These are phyloP conservation scores for Dendrolimus houi DNA, from an alignment of 2,888 invertebrate species.

Conservation along the genomic window DNA sequence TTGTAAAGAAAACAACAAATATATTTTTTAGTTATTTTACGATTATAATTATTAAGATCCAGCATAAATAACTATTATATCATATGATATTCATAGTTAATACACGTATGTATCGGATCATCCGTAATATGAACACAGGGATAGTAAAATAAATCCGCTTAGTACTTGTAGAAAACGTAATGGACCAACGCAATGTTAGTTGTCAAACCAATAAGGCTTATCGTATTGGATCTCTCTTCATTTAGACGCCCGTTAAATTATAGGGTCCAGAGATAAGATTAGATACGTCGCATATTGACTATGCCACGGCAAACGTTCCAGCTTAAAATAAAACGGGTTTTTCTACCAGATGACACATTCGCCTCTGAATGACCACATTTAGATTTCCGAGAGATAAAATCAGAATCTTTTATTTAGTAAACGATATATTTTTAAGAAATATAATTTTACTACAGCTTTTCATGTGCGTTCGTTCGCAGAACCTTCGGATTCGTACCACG, in stretches of 20 bases:
- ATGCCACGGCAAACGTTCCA: constrained; percentile 37
- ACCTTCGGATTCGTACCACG: too few species aligned
- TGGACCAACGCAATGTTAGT: constrained; percentile 50
- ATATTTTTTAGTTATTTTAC: too few species aligned
- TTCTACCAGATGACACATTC: constrained; percentile 49
- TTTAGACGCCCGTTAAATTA: constrained; percentile 72
- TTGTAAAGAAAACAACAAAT: too few species aligned
- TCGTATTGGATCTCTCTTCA: constrained; percentile 68
- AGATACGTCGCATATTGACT: constrained; percentile 49
- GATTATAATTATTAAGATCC: not conserved
- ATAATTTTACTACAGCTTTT: too few species aligned
- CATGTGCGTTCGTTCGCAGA: too few species aligned
- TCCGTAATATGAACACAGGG: constrained; percentile 4
- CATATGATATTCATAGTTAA: not conserved
- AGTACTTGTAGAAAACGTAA: constrained; percentile 53
- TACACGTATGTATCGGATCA: too few species aligned
- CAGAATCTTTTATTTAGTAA: constrained; percentile 36
- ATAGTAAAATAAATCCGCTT: constrained; percentile 48
- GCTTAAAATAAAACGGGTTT: constrained; percentile 36
- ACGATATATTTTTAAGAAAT: constrained; percentile 23
- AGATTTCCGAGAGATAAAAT: constrained; percentile 49
- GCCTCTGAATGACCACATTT: constrained; percentile 54
- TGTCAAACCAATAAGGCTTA: constrained; percentile 63
- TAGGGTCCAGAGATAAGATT: constrained; percentile 56
- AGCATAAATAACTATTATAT: constrained; percentile 5